Evolutionary conservation across 2,888 invertebrate genomes (phyloP).

Genomic region (Cataglyphis rosenhaueri): DNA sequence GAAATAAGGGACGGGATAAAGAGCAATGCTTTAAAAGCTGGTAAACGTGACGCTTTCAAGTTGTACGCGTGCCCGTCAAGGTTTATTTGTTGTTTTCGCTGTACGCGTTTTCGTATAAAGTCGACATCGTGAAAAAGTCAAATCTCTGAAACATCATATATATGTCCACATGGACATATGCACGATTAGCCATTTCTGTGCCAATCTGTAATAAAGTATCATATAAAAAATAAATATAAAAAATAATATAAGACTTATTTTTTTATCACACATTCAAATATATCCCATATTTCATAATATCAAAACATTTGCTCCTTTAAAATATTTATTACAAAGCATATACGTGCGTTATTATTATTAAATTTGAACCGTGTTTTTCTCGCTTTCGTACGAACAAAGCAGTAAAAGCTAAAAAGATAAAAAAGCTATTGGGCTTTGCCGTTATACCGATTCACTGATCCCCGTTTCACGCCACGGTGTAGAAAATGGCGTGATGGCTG

Average conservation of each 20-base stretch:
- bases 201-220: not conserved
- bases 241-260: not conserved
- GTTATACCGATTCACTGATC: conserved; percentile 23
- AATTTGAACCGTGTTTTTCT: not conserved
- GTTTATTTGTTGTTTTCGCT: conserved; percentile 39
- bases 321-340: conserved; percentile 7
- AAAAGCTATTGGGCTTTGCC: conserved; percentile 1
- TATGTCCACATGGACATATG: not conserved
- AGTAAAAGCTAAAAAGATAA: conserved; percentile 2
- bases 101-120: not conserved
- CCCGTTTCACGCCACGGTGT: not conserved
- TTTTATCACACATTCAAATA: not conserved
- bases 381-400: not conserved
- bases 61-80: conserved; percentile 32
- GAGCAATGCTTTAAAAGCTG: conserved; percentile 49
- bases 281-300: not conserved
- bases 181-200: not conserved
- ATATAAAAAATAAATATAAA: not conserved
- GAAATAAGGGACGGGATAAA: conserved; percentile 43
- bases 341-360: not conserved
- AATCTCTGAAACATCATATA: conserved; percentile 10
- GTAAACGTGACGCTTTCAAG: conserved; percentile 51
- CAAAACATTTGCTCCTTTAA: not conserved
- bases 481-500: conserved; percentile 21
- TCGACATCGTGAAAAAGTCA: conserved; percentile 27